Base-by-base conservation (phyloP, 2,888 invertebrate genomes). In the Petrolisthes manimaculis region DNA sequence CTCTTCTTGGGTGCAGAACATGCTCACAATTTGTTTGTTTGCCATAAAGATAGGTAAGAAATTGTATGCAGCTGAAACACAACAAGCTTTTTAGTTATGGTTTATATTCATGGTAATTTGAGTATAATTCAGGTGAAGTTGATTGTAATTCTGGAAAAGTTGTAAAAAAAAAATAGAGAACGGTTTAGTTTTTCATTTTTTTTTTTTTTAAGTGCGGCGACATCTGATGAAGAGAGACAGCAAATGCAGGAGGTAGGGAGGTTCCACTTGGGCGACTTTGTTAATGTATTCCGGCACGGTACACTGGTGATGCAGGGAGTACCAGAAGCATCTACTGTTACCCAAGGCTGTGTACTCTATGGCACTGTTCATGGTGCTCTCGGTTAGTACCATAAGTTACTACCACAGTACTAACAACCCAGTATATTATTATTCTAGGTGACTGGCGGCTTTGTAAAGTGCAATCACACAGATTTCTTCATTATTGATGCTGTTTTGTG, bases 1-100 rank as follows among this genome's bases (percentile, higher is more conserved):
- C 97, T 97, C 0, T 99, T 99, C 94, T 94, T 99, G 18, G 99
- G 99, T 2, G 97, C 98, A 0, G 99, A 99, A 93, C 98, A 98
- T 92, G 96, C 96, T 91, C 97, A 96, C 92, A 99, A 99, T 94
- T 94, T 99, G 82, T 98, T 99, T 93, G 97, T 99, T 0, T 98
- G 98, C 92, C 98, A 98, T 92, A 98, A 99, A 92, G 99, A 99
- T 93, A 96, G 97, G 97, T 97, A 92, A 92, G 93, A 90, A 21
- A 21, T 18, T 75, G 54, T 55, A 5, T 54, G 5, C 37, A 56
- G 18, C 61, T 55, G 67, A 61, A 61, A 61, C 18, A 14, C 18
- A 14, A 61, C 4, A 61, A 61, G 18, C 12, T 61, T 61, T 61
- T 61, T 12, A 21, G 37, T 37, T 75, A 21, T 75, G 75, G 2